Percentiles rank a stretch among this genome's conserved stretches.
These are phyloP conservation scores for Kryptopterus vitreolus DNA, from an alignment of 2,797 vertebrate species.

Conservation along the genomic window DNA sequence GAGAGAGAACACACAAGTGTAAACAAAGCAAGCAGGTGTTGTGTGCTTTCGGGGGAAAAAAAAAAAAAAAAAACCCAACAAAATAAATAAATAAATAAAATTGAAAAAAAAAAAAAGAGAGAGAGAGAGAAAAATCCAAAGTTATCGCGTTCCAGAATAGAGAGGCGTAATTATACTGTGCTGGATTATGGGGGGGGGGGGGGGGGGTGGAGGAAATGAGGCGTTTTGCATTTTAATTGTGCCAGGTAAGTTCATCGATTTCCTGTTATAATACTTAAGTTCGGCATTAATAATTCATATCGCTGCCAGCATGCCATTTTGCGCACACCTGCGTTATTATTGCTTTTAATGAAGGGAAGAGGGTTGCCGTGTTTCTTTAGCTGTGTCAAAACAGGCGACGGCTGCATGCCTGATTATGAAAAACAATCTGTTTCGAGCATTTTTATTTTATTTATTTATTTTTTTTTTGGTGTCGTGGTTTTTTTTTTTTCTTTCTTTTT, in stretches of 20 bases:
- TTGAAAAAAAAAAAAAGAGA: too few species aligned
- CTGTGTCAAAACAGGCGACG: slow-evolving; percentile 63
- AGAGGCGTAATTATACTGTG: slow-evolving; percentile 80
- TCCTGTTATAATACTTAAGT: slow-evolving; percentile 84
- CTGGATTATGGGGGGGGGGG: slow-evolving; percentile 78
- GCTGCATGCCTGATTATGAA: slow-evolving; percentile 62
- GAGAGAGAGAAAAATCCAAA: slow-evolving; percentile 71
- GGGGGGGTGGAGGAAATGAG: slow-evolving; percentile 66
- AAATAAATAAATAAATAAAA: too few species aligned
- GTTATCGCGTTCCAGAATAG: slow-evolving; percentile 80
- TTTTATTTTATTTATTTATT: too few species aligned
- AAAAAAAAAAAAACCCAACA: slow-evolving; percentile 46
- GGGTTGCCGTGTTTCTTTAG: slow-evolving; percentile 50
- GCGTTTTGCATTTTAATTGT: slow-evolving; percentile 82
- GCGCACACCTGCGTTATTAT: slow-evolving; percentile 79
- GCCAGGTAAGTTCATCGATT: slow-evolving; percentile 84
- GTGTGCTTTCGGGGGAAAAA: slow-evolving; percentile 70
- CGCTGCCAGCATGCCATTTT: slow-evolving; percentile 74
- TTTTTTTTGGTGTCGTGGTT: slow-evolving; percentile 26
- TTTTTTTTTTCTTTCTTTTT: slow-evolving; percentile 16
- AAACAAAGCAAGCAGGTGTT: slow-evolving; percentile 81
- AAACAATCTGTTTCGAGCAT: slow-evolving; percentile 66
- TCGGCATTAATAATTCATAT: slow-evolving; percentile 86
- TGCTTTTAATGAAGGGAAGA: slow-evolving; percentile 74
- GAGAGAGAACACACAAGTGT: slow-evolving; percentile 65